phyloP scores from a whole-genome alignment of 2,113 vertebrate genomes.

The Spermophilus dauricus region DNA sequence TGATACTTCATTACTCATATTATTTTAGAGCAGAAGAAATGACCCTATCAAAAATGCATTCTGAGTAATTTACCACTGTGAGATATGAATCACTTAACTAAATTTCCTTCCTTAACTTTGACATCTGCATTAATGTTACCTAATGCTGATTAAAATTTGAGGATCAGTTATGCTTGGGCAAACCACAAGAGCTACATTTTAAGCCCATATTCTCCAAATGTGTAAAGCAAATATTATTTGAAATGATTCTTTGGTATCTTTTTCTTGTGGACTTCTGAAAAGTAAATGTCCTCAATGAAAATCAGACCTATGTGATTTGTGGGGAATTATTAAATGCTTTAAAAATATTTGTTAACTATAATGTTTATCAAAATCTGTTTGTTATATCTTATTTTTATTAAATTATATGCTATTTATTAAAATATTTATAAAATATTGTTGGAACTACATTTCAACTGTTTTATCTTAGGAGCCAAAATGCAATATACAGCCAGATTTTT shows the following conservation, averaged over 20 bases:
- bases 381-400: background rate
- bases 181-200: slow-evolving; percentile 28
- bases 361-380: slow-evolving; percentile 16
- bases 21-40: slow-evolving; percentile 51
- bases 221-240: background rate
- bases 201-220: background rate
- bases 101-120: slow-evolving; percentile 41
- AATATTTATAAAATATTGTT: slow-evolving; percentile 4
- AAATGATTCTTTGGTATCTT: background rate
- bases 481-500: background rate
- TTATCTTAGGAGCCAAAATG: background rate
- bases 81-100: slow-evolving; percentile 26
- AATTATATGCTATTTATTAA: too few relatives aligned
- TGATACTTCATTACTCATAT: background rate
- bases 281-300: slow-evolving; percentile 16
- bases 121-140: background rate
- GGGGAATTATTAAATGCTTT: slow-evolving; percentile 28
- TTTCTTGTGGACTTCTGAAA: slow-evolving; percentile 8
- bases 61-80: background rate
- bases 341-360: background rate
- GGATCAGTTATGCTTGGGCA: background rate
- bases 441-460: background rate
- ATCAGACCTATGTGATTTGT: background rate
- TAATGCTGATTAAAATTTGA: slow-evolving; percentile 49
- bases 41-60: background rate